A percentile compares a stretch with the other conserved stretches of the same genome.
Evolutionary conservation across 2,797 vertebrate species (phyloP).

Genomic region (Enteromius mattozi): DNA sequence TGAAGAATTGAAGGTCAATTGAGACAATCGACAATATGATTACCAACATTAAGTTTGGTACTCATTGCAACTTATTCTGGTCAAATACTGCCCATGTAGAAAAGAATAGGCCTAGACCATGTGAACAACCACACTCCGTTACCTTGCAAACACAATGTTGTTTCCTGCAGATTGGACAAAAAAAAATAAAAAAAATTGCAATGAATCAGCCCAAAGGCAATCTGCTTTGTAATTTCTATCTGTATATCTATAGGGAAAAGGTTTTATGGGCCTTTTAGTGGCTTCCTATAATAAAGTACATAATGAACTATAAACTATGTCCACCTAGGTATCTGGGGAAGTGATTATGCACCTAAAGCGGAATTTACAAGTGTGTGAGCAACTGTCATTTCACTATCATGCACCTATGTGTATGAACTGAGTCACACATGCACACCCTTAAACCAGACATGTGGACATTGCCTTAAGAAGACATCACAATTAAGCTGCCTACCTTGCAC

Average conservation of each 20-base stretch:
- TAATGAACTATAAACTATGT: not conserved
- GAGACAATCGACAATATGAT: no score
- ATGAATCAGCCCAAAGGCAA: not conserved
- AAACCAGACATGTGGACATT: not conserved
- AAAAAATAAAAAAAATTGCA: not conserved
- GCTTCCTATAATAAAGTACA: not conserved
- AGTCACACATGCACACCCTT: conserved; percentile 8
- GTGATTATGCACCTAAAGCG: not conserved
- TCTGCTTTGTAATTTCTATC: no score
- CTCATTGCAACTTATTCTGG: not conserved
- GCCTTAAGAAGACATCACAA: not conserved
- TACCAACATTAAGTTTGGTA: not conserved
- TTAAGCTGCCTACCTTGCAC: not conserved
- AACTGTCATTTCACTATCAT: not conserved
- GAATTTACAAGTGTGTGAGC: conserved; percentile 1
- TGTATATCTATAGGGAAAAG: no score
- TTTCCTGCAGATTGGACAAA: not conserved
- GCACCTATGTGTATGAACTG: conserved; percentile 12
- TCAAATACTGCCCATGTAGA: not conserved
- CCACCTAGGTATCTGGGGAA: not conserved
- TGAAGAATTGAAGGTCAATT: no score
- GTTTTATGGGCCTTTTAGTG: not conserved
- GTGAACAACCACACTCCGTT: not conserved
- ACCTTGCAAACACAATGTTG: not conserved
- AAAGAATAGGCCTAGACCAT: not conserved